These are phyloP conservation scores for Cardinalis cardinalis DNA, from an alignment of 2,113 vertebrate genomes.

Conservation along the genomic window DNA sequence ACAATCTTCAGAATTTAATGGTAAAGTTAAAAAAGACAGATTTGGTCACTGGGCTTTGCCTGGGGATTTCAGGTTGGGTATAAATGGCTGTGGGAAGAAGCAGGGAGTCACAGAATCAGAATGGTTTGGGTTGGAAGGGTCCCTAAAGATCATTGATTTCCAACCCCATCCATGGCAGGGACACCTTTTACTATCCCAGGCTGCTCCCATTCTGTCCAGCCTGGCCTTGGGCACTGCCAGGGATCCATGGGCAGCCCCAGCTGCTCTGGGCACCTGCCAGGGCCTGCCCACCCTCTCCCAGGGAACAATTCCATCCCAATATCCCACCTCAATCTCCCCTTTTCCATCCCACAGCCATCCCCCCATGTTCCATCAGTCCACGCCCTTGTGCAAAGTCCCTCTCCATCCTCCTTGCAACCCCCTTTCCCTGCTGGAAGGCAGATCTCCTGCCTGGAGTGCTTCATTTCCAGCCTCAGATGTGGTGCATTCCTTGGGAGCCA, in stretches of 20 bases:
- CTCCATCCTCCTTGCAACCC: background rate
- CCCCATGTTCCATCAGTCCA: background rate
- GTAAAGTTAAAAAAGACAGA: background rate
- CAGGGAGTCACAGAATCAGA: background rate
- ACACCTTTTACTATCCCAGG: background rate
- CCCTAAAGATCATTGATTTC: background rate
- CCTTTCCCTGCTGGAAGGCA: background rate
- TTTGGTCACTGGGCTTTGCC: background rate
- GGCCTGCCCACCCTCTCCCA: no score
- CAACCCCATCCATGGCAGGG: background rate
- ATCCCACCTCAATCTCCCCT: background rate
- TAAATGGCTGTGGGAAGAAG: background rate
- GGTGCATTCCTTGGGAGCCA: background rate
- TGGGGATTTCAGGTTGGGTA: background rate
- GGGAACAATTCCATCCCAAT: accelerated
- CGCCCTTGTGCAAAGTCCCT: background rate
- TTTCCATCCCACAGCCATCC: background rate
- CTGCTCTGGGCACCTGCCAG: background rate
- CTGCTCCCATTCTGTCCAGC: accelerated
- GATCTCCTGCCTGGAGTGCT: background rate
- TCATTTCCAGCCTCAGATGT: background rate
- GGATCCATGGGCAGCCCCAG: background rate
- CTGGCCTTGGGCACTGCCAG: background rate
- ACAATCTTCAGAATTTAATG: background rate
- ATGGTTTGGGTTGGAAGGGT: background rate